Conservation (phyloP, 2,113 vertebrate species). For the Mustela lutreola region DNA sequence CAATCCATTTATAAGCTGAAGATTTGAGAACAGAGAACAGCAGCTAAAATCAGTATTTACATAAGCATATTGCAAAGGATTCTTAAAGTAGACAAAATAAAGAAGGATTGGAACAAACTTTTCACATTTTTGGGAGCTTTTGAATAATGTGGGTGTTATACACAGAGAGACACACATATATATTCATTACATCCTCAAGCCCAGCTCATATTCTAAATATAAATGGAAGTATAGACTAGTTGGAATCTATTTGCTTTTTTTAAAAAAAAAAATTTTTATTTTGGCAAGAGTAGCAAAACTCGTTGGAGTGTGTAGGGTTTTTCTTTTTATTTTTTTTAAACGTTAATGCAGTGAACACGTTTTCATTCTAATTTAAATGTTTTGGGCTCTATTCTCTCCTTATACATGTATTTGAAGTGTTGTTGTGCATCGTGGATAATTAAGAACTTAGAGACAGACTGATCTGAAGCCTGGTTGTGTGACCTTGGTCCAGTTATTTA, state of each 20-base stretch:
- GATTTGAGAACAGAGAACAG: constrained; percentile 78
- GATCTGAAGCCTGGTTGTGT: neutral
- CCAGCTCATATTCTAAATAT: constrained; percentile 75
- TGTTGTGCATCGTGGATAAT: neutral
- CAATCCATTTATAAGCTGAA: constrained; percentile 71
- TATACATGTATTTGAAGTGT: constrained; percentile 14
- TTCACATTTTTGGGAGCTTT: constrained; percentile 71
- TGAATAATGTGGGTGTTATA: constrained; percentile 80
- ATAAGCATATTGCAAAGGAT: constrained; percentile 81
- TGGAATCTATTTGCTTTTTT: constrained; percentile 67
- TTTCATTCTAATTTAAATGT: constrained; percentile 64
- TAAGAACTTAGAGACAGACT: neutral
- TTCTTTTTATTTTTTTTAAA: constrained; percentile 61
- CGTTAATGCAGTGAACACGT: constrained; percentile 47
- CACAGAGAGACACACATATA: constrained; percentile 65
- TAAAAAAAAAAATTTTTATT: neutral
- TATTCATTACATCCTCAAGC: constrained; percentile 57
- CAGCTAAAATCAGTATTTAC: constrained; percentile 80
- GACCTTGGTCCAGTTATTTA: neutral
- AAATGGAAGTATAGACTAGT: constrained; percentile 75
- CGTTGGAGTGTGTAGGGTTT: constrained; percentile 74
- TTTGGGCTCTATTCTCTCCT: neutral
- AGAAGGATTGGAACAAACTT: constrained; percentile 79
- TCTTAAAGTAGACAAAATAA: constrained; percentile 82
- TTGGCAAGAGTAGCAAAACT: constrained; percentile 75